Base-by-base conservation (phyloP, 2,113 vertebrate genomes). In the Microcebus ravelobensis region DNA sequence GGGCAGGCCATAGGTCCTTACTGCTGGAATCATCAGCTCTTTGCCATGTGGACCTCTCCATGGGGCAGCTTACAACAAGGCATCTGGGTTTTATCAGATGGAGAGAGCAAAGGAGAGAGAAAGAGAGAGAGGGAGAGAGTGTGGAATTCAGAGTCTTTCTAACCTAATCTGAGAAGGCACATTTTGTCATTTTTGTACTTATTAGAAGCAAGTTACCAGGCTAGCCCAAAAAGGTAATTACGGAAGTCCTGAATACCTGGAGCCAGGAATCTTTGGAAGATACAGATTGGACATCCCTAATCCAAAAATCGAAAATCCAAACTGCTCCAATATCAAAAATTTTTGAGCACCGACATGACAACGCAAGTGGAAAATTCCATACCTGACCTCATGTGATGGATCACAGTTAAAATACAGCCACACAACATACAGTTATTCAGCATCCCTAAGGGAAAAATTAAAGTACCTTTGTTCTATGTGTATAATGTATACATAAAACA, bases 101-200 rank as follows among this genome's bases (percentile, higher is more conserved):
- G 45, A 74, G 36, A 21, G 13, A 80, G 34, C 10, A 45, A 6
- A 6, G 10, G 27, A 34, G 27, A 48, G 50, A 45, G 9, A 9
- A 34, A 18, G 25, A 81, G 55, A 29, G 29, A 5, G 31, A 39
- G 6, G 0, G 7, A 67, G 45, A n/a, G 27, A 5, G 73, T 6
- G 52, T 0, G 1, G 13, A 5, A 48, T 27, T 13, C n/a, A 52
- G n/a, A 18, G n/a, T 4, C 36, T 17, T 2, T 14, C 36, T 36
- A 36, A 73, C 17, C 36, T 70, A 31, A 55, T 20, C 70, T 48
- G 52, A 63, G 92, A 21, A 61, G n/a, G 4, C 27, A 45, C 55
- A 34, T 42, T 61, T 31, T 21, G 3, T 21, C 25, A 4, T 34
- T n/a, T 27, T 27, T 57, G 8, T 39, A 39, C 70, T 65, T 86